Base-by-base conservation (phyloP, 1,140 invertebrate species). In the Cataglyphis hispanica region DNA sequence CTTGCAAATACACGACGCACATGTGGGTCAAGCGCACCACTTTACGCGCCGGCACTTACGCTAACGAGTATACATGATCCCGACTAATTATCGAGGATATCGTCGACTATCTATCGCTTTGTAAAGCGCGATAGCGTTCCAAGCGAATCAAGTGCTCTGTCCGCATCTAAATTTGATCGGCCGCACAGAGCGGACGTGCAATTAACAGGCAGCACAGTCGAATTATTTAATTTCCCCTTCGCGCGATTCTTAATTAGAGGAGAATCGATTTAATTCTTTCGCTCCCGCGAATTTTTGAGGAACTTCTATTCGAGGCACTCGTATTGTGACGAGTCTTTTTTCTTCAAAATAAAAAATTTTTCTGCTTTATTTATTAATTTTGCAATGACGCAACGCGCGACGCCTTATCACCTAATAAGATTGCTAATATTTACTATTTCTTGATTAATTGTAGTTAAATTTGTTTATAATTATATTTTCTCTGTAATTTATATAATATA, bases 41-140 rank as follows among this genome's bases (percentile, higher is more conserved):
- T 80, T 80, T 67, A 80, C 63, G 43, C 63, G 22, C 22, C 22
- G 16, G 63, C 76, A 80, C 76, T 80, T 80, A 80, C 43, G 31
- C 31, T 80, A 80, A 80, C 76, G 63, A 80, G 76, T 67, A 67
- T 53, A 78, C 63, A 56, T 22, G 63, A 40, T 80, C 67, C 76
- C 13, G 31, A 43, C 63, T 80, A 80, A 80, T 80, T 80, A 80
- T 80, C 46, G 31, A 8, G 76, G 13, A n/a, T 53, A 80, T n/a
- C 40, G 13, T 37, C 37, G 63, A 40, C 50, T 67, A 61, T 16
- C 76, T 67, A 66, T 16, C 27, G 58, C 40, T 77, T 77, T 67
- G 43, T 50, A 50, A 53, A 80, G 6, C 13, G 19, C 76, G 31
- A 37, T 34, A 63, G 8, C 40, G 31, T 37, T 10, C 31, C 43